Evolutionary conservation across 2,113 vertebrate species (phyloP).

Genomic region (Phainopepla nitens): DNA sequence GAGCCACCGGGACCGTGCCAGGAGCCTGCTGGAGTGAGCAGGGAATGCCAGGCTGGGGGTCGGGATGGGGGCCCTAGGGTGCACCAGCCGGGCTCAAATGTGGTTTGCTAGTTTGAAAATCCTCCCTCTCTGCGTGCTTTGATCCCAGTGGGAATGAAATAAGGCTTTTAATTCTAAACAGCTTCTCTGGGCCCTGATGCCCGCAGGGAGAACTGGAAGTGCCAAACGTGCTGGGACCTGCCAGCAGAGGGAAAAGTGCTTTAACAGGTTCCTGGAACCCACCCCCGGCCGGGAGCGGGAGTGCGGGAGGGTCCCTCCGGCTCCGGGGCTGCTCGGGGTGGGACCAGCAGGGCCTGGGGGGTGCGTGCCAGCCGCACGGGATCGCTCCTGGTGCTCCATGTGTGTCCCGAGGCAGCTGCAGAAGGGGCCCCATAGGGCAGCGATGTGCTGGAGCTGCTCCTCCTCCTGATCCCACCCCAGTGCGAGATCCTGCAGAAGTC

Average conservation of each 20-base stretch:
- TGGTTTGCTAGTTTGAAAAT: constrained; percentile 28
- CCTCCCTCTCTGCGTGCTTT: neutral
- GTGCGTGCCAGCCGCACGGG: rapidly evolving
- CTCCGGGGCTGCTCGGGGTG: neutral
- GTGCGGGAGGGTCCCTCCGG: rapidly evolving
- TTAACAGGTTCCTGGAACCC: constrained; percentile 9
- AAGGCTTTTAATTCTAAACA: constrained; percentile 34
- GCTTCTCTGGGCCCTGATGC: neutral
- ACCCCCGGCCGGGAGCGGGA: neutral
- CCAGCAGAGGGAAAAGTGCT: constrained; percentile 1
- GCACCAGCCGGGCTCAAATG: neutral
- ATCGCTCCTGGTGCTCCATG: rapidly evolving
- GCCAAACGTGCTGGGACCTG: constrained; percentile 16
- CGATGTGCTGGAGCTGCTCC: neutral
- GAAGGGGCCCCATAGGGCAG: rapidly evolving
- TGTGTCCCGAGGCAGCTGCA: neutral
- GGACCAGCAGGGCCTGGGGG: neutral
- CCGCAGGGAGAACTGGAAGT: constrained; percentile 22
- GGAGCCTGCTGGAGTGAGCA: neutral
- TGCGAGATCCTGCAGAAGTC: neutral
- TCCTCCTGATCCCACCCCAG: neutral
- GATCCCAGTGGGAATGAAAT: constrained; percentile 45
- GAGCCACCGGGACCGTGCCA: neutral
- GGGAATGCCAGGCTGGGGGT: neutral
- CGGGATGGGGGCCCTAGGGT: neutral